Conservation (phyloP, 2,113 vertebrate species). For the Candoia aspera region DNA sequence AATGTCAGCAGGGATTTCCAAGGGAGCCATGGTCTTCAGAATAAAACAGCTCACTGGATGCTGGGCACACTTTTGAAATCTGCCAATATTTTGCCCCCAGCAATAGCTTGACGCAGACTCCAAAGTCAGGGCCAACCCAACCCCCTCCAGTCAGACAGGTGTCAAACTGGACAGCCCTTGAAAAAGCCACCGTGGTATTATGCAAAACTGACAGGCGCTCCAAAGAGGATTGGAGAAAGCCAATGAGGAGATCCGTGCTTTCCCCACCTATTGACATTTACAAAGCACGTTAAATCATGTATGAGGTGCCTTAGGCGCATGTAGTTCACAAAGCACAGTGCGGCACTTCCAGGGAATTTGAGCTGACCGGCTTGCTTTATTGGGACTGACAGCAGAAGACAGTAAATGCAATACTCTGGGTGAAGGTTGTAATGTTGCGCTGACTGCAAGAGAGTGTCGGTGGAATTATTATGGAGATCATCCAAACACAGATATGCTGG, state of each 20-base stretch:
- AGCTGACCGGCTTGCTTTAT: conserved; percentile 84
- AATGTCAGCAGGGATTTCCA: conserved; percentile 56
- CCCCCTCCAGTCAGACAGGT: conserved; percentile 76
- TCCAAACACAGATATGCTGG: conserved; percentile 70
- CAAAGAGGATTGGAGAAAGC: conserved; percentile 81
- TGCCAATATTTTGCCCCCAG: conserved; percentile 78
- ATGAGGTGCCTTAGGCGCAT: conserved; percentile 84
- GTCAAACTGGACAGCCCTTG: conserved; percentile 78
- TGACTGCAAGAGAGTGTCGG: conserved; percentile 75
- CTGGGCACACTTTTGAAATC: conserved; percentile 73
- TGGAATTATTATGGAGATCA: conserved; percentile 80
- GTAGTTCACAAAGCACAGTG: conserved; percentile 80
- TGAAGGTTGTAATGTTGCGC: conserved; percentile 71
- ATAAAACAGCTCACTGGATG: conserved; percentile 73
- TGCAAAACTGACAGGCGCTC: conserved; percentile 73
- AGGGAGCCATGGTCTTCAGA: conserved; percentile 69
- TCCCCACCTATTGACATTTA: conserved; percentile 87
- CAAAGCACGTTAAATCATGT: conserved; percentile 92
- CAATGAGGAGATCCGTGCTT: conserved; percentile 79
- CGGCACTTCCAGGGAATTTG: conserved; percentile 76
- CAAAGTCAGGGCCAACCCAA: not conserved
- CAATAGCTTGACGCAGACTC: conserved; percentile 71
- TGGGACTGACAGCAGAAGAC: conserved; percentile 86
- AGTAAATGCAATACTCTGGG: conserved; percentile 71
- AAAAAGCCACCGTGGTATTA: conserved; percentile 62